Conservation (phyloP, 2,888 invertebrate genomes). For the Anarsia innoxiella region DNA sequence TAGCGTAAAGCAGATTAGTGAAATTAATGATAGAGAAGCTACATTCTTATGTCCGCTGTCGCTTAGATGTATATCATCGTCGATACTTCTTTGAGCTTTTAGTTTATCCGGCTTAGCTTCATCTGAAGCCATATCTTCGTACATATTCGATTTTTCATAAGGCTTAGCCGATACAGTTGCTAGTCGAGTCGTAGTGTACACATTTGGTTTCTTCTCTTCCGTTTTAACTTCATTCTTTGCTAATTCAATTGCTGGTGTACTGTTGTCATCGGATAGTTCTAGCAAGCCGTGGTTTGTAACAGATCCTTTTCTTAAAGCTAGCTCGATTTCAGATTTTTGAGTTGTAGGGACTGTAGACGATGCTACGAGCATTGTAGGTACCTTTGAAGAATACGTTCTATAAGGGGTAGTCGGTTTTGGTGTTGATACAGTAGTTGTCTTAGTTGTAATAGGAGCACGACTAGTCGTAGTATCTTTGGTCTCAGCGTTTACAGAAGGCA, state of each 20-base stretch:
- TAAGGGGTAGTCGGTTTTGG: slow-evolving; percentile 7
- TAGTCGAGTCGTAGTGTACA: slow-evolving; percentile 50
- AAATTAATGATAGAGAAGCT: slow-evolving; percentile 26
- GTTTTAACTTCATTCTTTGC: slow-evolving; percentile 10
- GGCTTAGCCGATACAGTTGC: slow-evolving; percentile 64
- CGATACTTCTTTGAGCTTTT: slow-evolving; percentile 47
- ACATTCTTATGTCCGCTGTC: slow-evolving; percentile 31
- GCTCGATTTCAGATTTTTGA: background rate
- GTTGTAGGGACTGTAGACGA: background rate
- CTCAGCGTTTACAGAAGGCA: background rate
- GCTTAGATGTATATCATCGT: slow-evolving; percentile 23
- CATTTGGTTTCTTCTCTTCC: slow-evolving; percentile 23
- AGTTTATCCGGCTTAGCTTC: slow-evolving; percentile 56
- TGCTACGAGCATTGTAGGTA: background rate
- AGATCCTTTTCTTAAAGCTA: no score
- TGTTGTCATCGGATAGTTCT: slow-evolving; percentile 23
- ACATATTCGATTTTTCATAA: slow-evolving; percentile 23
- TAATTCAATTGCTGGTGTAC: slow-evolving; percentile 16
- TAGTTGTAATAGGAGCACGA: slow-evolving; percentile 6
- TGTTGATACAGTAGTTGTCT: slow-evolving; percentile 12
- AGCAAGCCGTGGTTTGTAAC: slow-evolving; percentile 21
- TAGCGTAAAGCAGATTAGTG: slow-evolving; percentile 30
- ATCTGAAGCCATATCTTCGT: slow-evolving; percentile 59
- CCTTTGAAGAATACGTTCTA: background rate
- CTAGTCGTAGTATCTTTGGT: background rate